phyloP scores from a whole-genome alignment of 2,888 invertebrate genomes.

The Leptinotarsa juncta region DNA sequence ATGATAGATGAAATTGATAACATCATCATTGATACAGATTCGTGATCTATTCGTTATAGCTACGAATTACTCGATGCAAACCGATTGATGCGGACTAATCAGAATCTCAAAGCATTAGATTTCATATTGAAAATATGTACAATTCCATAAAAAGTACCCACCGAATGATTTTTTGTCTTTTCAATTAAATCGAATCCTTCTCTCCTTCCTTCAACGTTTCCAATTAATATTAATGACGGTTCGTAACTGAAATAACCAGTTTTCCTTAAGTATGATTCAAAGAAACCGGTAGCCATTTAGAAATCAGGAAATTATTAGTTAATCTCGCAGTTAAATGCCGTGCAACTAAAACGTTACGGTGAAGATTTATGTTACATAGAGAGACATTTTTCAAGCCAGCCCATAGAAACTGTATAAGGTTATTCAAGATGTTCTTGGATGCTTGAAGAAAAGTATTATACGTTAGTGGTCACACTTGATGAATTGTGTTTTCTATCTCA shows the following conservation, averaged over 20 bases:
- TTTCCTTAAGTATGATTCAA: slow-evolving; percentile 20
- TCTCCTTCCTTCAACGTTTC: slow-evolving; percentile 22
- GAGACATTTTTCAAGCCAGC: slow-evolving; percentile 7
- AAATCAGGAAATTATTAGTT: slow-evolving; percentile 33
- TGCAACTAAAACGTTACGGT: slow-evolving; percentile 20
- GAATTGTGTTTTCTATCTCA: background rate
- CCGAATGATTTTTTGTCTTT: background rate
- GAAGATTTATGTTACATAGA: slow-evolving; percentile 12
- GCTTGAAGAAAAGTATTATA: slow-evolving; percentile 1
- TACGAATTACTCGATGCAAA: too few relatives aligned
- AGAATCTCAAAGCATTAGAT: too few relatives aligned
- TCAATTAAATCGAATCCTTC: slow-evolving; percentile 12
- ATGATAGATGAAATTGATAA: too few relatives aligned
- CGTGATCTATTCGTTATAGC: too few relatives aligned
- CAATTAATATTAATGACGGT: slow-evolving; percentile 31
- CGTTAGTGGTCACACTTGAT: background rate
- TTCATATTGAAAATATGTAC: too few relatives aligned
- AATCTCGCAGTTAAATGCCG: slow-evolving; percentile 21
- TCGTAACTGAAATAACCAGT: slow-evolving; percentile 26
- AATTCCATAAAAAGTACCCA: background rate
- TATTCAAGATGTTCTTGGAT: slow-evolving; percentile 18
- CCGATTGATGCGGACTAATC: too few relatives aligned
- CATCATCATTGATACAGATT: too few relatives aligned
- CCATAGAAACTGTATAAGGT: slow-evolving; percentile 4
- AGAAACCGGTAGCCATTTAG: slow-evolving; percentile 31